Conservation (phyloP, 2,888 invertebrate genomes). For the Acleris emargana region DNA sequence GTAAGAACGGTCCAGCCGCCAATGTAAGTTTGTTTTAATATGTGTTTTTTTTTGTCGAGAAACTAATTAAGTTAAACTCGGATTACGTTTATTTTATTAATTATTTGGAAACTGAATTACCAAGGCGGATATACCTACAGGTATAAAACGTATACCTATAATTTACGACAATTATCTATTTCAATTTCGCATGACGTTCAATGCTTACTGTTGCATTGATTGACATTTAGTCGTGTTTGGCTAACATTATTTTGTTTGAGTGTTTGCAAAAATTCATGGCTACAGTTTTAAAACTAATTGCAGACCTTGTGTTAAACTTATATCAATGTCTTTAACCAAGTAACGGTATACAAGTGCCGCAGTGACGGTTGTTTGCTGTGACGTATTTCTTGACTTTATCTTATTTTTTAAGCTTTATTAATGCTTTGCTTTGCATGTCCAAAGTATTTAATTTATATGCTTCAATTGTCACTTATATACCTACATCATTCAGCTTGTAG, state of each 20-base stretch:
- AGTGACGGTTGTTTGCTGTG: conserved; percentile 13
- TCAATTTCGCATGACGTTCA: conserved; percentile 23
- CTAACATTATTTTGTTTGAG: conserved; percentile 24
- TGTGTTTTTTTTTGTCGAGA: too few species aligned
- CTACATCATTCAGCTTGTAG: too few species aligned
- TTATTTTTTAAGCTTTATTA: background rate
- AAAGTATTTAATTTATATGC: background rate
- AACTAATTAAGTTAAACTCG: too few species aligned
- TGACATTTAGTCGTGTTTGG: conserved; percentile 28
- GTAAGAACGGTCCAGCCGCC: too few species aligned
- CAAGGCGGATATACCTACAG: background rate
- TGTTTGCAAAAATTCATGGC: conserved; percentile 31
- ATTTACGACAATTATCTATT: conserved; percentile 33
- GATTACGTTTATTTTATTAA: too few species aligned
- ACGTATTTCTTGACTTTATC: conserved; percentile 21
- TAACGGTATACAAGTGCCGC: conserved; percentile 28
- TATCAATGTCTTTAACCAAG: conserved; percentile 33
- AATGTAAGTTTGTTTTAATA: too few species aligned
- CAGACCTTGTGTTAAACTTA: conserved; percentile 34
- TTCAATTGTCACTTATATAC: too few species aligned
- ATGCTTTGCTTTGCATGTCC: background rate
- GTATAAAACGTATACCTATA: conserved; percentile 15
- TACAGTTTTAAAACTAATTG: conserved; percentile 32
- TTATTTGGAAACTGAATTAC: too few species aligned
- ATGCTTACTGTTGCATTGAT: conserved; percentile 25